These are phyloP conservation scores for Miichthys miiuy DNA, from an alignment of 2,797 vertebrate genomes.

Conservation along the genomic window DNA sequence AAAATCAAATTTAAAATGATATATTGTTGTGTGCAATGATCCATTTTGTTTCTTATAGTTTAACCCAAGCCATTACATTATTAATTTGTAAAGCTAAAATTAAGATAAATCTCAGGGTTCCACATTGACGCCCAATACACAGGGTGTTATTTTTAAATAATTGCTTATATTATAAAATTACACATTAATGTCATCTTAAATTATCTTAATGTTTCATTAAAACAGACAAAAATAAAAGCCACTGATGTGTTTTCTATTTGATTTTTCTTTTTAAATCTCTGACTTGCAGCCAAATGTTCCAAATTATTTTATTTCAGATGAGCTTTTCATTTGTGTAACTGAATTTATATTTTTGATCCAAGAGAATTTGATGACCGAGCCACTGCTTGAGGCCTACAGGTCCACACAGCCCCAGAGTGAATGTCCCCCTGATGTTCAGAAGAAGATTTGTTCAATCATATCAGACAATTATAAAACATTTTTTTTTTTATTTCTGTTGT, in stretches of 20 bases:
- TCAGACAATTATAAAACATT: constrained; percentile 81
- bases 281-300: background rate
- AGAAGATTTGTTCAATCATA: constrained; percentile 60
- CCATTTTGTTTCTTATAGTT: background rate
- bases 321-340: background rate
- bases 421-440: constrained; percentile 11
- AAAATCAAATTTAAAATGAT: background rate
- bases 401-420: background rate
- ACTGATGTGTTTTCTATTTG: background rate
- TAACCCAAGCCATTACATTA: background rate
- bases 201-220: background rate
- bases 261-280: background rate
- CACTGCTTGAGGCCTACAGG: background rate
- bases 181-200: background rate
- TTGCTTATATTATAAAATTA: background rate
- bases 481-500: constrained; percentile 74
- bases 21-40: background rate
- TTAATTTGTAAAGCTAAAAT: background rate
- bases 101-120: background rate
- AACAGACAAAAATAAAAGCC: background rate
- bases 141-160: background rate
- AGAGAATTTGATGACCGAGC: background rate
- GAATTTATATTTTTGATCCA: background rate
- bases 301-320: background rate
- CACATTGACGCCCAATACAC: background rate